Percentiles rank a stretch among this genome's conserved stretches.
phyloP scores from a whole-genome alignment of 1,140 invertebrate species.

The Drosophila equinoxialis region DNA sequence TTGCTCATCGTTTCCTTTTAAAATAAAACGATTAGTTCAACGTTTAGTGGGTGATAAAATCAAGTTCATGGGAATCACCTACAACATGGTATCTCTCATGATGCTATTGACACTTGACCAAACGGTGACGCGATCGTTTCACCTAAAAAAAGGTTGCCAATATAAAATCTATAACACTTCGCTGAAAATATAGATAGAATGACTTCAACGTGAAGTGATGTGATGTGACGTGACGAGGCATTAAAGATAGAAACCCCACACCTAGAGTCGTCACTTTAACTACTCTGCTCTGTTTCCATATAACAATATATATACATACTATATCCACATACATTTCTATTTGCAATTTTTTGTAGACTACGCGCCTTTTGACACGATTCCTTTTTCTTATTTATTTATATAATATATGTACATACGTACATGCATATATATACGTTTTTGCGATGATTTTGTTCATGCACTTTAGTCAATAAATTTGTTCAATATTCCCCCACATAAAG shows the following conservation, averaged over 20 bases:
- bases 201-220: not conserved
- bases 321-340: not conserved
- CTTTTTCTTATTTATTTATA: slow-evolving; percentile 7
- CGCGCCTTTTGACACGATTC: slow-evolving; percentile 14
- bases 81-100: too few relatives aligned
- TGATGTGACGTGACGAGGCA: not conserved
- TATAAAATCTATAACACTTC: not conserved
- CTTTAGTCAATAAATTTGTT: slow-evolving; percentile 46
- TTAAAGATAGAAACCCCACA: not conserved
- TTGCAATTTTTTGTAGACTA: slow-evolving; percentile 12
- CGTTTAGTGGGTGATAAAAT: too few relatives aligned
- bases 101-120: too few relatives aligned
- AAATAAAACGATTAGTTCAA: too few relatives aligned
- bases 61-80: too few relatives aligned
- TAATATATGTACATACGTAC: not conserved
- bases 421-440: slow-evolving; percentile 21
- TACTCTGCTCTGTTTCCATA: not conserved
- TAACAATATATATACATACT: not conserved
- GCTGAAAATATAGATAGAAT: slow-evolving; percentile 1
- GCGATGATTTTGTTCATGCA: slow-evolving; percentile 55
- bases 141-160: not conserved
- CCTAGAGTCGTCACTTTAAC: not conserved
- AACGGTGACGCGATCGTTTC: too few relatives aligned
- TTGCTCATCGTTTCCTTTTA: too few relatives aligned
- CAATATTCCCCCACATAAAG: slow-evolving; percentile 10